These are phyloP conservation scores for Enteromius paludinosus DNA, from an alignment of 2,797 vertebrate genomes.

Conservation along the genomic window DNA sequence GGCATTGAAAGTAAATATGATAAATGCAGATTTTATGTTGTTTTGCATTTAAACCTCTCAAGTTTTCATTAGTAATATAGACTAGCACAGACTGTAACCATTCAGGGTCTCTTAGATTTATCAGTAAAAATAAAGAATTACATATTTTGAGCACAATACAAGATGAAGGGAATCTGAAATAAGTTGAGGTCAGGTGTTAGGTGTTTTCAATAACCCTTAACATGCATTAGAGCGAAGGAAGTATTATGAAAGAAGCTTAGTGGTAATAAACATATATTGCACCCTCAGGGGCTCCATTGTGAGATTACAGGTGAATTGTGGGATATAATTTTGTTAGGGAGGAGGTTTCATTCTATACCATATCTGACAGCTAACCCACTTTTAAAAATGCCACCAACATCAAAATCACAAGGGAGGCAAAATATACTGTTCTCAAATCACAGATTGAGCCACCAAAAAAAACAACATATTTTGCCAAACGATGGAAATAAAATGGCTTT, in stretches of 20 bases:
- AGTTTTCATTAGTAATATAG: not conserved
- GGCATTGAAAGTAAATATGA: not conserved
- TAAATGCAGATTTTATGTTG: not conserved
- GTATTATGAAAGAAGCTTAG: constrained; percentile 77
- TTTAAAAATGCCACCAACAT: constrained; percentile 28
- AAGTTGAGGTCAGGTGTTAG: constrained; percentile 73
- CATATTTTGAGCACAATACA: not conserved
- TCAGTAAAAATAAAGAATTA: not conserved
- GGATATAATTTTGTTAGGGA: constrained; percentile 68
- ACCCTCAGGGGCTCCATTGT: constrained; percentile 72
- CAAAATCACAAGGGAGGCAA: not conserved
- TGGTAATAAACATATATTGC: constrained; percentile 85
- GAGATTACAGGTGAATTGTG: constrained; percentile 75
- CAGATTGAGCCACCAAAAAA: not conserved
- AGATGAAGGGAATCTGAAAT: constrained; percentile 65
- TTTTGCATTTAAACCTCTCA: not conserved
- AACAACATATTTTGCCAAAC: not conserved
- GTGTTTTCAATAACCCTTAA: constrained; percentile 83
- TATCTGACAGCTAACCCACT: constrained; percentile 35
- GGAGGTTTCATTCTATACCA: constrained; percentile 54
- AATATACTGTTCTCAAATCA: not conserved
- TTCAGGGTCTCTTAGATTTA: not conserved
- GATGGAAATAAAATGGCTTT: not conserved
- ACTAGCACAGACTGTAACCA: not conserved
- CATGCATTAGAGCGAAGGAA: constrained; percentile 69